Conservation (phyloP, 1,140 invertebrate genomes). For the Condylostylus longicornis region DNA sequence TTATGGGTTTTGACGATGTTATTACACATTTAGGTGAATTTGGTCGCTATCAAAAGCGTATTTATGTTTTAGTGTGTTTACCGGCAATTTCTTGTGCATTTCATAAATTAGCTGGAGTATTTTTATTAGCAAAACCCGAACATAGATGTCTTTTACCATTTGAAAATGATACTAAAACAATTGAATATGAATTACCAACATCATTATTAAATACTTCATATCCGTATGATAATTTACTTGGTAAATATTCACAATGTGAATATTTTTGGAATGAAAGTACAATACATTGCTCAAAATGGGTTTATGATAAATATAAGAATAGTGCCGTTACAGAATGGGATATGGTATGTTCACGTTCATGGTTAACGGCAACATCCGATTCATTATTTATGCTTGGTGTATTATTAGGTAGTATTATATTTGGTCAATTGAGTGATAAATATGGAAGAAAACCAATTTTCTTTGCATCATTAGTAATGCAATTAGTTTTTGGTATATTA, state of each 20-base stretch:
- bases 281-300: slow-evolving; percentile 36
- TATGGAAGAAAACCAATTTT: slow-evolving; percentile 57
- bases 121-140: slow-evolving; percentile 47
- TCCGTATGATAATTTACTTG: slow-evolving; percentile 35
- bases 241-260: slow-evolving; percentile 37
- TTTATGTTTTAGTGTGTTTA: slow-evolving; percentile 54
- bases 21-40: slow-evolving; percentile 54
- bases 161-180: slow-evolving; percentile 34
- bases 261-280: slow-evolving; percentile 28
- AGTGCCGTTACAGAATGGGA: slow-evolving; percentile 57
- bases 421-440: slow-evolving; percentile 69
- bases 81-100: slow-evolving; percentile 58
- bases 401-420: slow-evolving; percentile 59
- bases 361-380: slow-evolving; percentile 53
- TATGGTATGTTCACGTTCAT: slow-evolving; percentile 54
- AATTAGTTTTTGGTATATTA: slow-evolving; percentile 47
- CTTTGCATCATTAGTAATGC: slow-evolving; percentile 51
- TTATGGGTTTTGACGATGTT: slow-evolving; percentile 64
- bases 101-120: slow-evolving; percentile 60
- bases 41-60: slow-evolving; percentile 52
- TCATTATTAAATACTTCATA: slow-evolving; percentile 37
- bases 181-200: slow-evolving; percentile 34
- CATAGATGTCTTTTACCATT: slow-evolving; percentile 45
- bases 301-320: slow-evolving; percentile 46
- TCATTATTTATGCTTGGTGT: slow-evolving; percentile 72